A percentile compares a stretch with the other conserved stretches of the same genome.
Conservation (phyloP, 2,797 vertebrate genomes). For the Oreochromis mossambicus region DNA sequence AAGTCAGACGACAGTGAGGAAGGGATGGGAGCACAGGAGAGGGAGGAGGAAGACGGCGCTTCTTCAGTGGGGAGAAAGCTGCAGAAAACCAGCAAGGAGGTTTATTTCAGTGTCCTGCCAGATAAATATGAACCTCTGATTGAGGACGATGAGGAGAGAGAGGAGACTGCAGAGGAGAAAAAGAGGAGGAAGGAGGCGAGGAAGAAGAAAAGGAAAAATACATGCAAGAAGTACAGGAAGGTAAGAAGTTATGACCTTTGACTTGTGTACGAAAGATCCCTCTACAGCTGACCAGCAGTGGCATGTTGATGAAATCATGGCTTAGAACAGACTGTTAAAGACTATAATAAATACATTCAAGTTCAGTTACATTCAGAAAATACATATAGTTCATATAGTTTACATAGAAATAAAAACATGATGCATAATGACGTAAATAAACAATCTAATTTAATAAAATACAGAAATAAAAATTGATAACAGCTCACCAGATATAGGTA, state of each 20-base stretch:
- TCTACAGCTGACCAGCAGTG: background rate
- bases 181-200: constrained; percentile 43
- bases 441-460: background rate
- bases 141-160: constrained; percentile 43
- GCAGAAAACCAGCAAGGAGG: constrained; percentile 55
- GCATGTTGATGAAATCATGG: background rate
- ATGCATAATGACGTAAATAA: background rate
- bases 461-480: background rate
- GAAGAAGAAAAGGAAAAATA: constrained; percentile 43
- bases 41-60: background rate
- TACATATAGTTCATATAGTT: background rate
- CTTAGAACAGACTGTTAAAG: background rate
- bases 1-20: background rate
- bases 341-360: background rate
- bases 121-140: constrained; percentile 63
- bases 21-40: constrained; percentile 19
- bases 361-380: background rate
- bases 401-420: background rate
- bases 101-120: constrained; percentile 60
- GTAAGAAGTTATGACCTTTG: constrained; percentile 32
- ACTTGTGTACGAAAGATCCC: background rate
- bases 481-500: background rate
- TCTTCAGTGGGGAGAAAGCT: background rate
- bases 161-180: constrained; percentile 11
- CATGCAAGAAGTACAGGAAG: constrained; percentile 62